A percentile compares a stretch with the other conserved stretches of the same genome.
These are phyloP conservation scores for Eospalax fontanierii DNA, from an alignment of 2,797 vertebrate genomes.

Conservation along the genomic window DNA sequence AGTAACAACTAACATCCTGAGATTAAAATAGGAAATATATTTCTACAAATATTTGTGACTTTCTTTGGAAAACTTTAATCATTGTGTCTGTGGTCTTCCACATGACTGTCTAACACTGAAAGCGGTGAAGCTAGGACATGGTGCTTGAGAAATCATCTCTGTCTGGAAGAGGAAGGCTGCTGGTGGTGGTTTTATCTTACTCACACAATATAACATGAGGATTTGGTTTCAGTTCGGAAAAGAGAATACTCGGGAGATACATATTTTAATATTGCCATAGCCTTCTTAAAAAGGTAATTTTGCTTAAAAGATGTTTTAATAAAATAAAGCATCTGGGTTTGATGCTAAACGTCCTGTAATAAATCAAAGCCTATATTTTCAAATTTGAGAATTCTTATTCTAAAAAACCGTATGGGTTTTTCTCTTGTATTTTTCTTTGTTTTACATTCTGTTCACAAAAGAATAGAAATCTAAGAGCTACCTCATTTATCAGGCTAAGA, in stretches of 20 bases:
- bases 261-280: background rate
- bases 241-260: background rate
- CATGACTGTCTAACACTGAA: background rate
- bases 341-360: slow-evolving; percentile 22
- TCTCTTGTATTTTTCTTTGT: slow-evolving; percentile 54
- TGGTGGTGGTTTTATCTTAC: slow-evolving; percentile 45
- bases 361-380: slow-evolving; percentile 56
- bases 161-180: background rate
- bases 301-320: slow-evolving; percentile 40
- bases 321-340: slow-evolving; percentile 57
- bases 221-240: slow-evolving; percentile 41
- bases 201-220: background rate
- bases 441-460: slow-evolving; percentile 59
- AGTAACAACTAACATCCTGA: background rate
- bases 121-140: background rate
- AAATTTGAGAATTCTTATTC: slow-evolving; percentile 54
- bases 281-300: slow-evolving; percentile 49
- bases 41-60: slow-evolving; percentile 24
- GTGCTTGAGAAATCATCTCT: slow-evolving; percentile 46
- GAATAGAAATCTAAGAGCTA: slow-evolving; percentile 72
- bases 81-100: slow-evolving; percentile 48
- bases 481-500: slow-evolving; percentile 83
- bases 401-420: slow-evolving; percentile 35
- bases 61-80: slow-evolving; percentile 74
- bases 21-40: slow-evolving; percentile 62